Percentiles rank a stretch among this genome's conserved stretches.
Evolutionary conservation across 1,140 invertebrate species (phyloP).

Genomic region (Megalopta genalis): DNA sequence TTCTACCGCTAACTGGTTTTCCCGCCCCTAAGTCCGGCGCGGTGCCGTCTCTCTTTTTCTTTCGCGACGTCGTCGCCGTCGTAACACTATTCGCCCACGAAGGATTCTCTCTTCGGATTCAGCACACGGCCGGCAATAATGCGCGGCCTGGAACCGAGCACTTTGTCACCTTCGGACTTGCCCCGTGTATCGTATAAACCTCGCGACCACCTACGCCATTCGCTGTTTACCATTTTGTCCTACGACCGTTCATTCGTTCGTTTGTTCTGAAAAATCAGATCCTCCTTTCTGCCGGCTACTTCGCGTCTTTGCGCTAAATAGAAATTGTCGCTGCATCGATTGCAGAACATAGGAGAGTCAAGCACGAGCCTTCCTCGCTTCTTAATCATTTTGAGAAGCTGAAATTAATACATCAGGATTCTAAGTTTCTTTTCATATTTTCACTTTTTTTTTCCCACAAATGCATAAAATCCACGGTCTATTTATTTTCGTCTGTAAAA

Average conservation of each 20-base stretch:
- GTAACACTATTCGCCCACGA: conserved; percentile 14
- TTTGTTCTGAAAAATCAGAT: background rate
- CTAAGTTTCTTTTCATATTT: too few species aligned
- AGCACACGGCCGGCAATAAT: conserved; percentile 26
- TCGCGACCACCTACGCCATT: background rate
- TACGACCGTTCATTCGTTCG: background rate
- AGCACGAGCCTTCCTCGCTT: too few species aligned
- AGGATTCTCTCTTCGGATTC: conserved; percentile 13
- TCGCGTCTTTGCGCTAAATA: too few species aligned
- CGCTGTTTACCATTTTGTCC: conserved; percentile 20
- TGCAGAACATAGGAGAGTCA: too few species aligned
- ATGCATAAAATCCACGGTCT: too few species aligned
- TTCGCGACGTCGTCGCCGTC: background rate
- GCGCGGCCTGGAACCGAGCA: conserved; percentile 15
- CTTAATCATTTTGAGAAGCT: too few species aligned
- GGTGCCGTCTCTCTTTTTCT: background rate
- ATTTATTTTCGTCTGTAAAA: too few species aligned
- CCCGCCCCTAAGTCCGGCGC: background rate
- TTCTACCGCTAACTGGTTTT: background rate
- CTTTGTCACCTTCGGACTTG: conserved; percentile 24
- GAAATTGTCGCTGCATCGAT: too few species aligned
- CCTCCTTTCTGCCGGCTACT: too few species aligned
- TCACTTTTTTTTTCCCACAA: too few species aligned
- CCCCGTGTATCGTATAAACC: conserved; percentile 23
- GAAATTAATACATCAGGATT: too few species aligned